Conservation (phyloP, 2,888 invertebrate species). For the Stratiomys singularior region DNA sequence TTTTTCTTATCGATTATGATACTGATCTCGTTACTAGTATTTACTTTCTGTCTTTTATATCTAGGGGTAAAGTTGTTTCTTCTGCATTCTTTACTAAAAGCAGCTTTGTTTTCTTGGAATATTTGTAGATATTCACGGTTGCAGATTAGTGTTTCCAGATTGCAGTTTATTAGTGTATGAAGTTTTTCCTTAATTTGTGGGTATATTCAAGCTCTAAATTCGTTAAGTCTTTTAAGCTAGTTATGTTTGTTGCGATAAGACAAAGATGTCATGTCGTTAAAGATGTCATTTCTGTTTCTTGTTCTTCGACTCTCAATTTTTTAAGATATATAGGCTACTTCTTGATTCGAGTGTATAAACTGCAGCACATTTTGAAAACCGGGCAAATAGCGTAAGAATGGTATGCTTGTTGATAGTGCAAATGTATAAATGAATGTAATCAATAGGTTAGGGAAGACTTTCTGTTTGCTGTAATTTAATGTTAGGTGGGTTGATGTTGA, state of each 20-base stretch:
- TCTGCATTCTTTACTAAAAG: slow-evolving; percentile 22
- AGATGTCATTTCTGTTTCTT: slow-evolving; percentile 12
- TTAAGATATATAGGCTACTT: slow-evolving; percentile 4
- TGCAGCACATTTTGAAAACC: slow-evolving; percentile 4
- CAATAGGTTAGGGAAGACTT: background rate
- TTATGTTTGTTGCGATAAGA: background rate
- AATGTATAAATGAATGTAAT: background rate
- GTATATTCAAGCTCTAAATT: background rate
- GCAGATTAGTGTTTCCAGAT: background rate
- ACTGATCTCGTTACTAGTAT: background rate
- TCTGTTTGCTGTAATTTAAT: slow-evolving; percentile 4
- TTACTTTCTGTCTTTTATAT: slow-evolving; percentile 12
- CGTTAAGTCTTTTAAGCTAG: slow-evolving; percentile 1
- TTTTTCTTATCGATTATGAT: slow-evolving; percentile 5
- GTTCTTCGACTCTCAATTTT: background rate
- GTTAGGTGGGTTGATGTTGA: background rate
- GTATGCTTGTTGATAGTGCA: background rate
- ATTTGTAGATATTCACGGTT: background rate
- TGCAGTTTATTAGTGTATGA: background rate
- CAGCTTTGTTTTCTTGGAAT: slow-evolving; percentile 11
- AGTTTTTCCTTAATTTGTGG: slow-evolving; percentile 1
- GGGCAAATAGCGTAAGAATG: background rate
- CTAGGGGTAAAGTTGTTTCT: too few relatives aligned
- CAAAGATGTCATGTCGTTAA: slow-evolving; percentile 12
- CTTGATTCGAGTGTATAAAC: background rate